A percentile compares a stretch with the other conserved stretches of the same genome.
These are phyloP conservation scores for Lithobius niger DNA, from an alignment of 1,140 invertebrate genomes.

Conservation along the genomic window DNA sequence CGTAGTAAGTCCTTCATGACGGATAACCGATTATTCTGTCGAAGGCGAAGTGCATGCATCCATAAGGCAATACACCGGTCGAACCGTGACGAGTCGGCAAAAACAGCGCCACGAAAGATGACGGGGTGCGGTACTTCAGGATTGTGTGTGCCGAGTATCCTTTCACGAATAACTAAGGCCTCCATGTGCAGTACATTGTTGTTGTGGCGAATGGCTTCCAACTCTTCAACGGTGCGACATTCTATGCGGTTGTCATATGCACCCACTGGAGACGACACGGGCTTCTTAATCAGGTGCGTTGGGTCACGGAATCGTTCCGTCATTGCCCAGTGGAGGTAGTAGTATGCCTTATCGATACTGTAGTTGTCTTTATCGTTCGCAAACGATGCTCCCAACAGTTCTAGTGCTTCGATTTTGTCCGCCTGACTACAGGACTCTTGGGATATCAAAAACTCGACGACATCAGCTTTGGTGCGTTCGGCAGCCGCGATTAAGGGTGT, in stretches of 20 bases:
- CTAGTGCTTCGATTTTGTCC: conserved; percentile 71
- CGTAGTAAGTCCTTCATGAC: conserved; percentile 71
- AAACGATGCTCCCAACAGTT: conserved; percentile 81
- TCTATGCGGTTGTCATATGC: conserved; percentile 80
- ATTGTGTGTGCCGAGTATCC: conserved; percentile 65
- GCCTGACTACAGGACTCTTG: conserved; percentile 44
- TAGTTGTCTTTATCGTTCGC: conserved; percentile 86
- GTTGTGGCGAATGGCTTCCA: conserved; percentile 60
- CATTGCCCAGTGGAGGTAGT: conserved; percentile 57
- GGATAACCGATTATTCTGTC: conserved; percentile 58
- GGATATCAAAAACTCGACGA: conserved; percentile 67
- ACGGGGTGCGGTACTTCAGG: conserved; percentile 81
- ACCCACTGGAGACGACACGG: conserved; percentile 48
- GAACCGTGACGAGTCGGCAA: conserved; percentile 77
- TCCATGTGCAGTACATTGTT: conserved; percentile 83
- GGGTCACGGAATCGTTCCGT: conserved; percentile 35
- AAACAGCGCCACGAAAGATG: conserved; percentile 79
- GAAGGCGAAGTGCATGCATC: conserved; percentile 70
- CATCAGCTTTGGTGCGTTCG: conserved; percentile 62
- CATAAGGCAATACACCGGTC: conserved; percentile 78
- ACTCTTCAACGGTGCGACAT: conserved; percentile 56
- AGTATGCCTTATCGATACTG: conserved; percentile 55
- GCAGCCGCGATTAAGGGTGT: conserved; percentile 78
- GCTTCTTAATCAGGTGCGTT: conserved; percentile 47
- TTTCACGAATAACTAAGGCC: conserved; percentile 71